Conservation (phyloP, 2,888 invertebrate genomes). For the Trissoscelio sp. region DNA sequence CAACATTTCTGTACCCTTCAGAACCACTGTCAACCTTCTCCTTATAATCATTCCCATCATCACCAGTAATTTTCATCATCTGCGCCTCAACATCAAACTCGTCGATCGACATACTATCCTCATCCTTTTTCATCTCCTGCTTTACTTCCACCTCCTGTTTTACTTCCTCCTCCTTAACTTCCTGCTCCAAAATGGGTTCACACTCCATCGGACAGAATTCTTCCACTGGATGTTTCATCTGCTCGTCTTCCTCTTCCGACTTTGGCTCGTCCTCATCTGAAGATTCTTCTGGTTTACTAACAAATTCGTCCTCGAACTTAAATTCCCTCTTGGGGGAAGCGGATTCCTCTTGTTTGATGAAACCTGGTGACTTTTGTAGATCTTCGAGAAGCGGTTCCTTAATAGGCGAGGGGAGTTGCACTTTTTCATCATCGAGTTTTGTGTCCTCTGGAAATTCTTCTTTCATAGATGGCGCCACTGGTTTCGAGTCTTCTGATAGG, state of each 20-base stretch:
- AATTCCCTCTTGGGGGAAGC: constrained; percentile 8
- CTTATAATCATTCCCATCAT: constrained; percentile 81
- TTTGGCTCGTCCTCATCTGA: constrained; percentile 28
- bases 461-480: background rate
- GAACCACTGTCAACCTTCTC: constrained; percentile 78
- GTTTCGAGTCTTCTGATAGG: constrained; percentile 19
- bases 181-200: constrained; percentile 83
- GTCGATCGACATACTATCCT: constrained; percentile 78
- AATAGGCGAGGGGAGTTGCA: background rate
- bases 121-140: constrained; percentile 70
- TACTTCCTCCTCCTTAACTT: constrained; percentile 64
- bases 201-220: constrained; percentile 79
- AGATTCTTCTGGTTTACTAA: background rate
- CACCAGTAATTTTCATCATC: constrained; percentile 82
- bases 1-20: constrained; percentile 80
- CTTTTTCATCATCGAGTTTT: background rate
- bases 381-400: background rate
- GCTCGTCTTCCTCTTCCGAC: constrained; percentile 14
- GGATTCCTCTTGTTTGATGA: constrained; percentile 17
- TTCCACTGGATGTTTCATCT: background rate
- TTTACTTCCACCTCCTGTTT: constrained; percentile 69
- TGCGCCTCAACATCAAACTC: constrained; percentile 82
- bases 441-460: constrained; percentile 13
- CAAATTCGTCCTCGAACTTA: constrained; percentile 30
- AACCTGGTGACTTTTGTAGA: background rate